Conservation (phyloP, 2,888 invertebrate genomes). For the Diaperis boleti region DNA sequence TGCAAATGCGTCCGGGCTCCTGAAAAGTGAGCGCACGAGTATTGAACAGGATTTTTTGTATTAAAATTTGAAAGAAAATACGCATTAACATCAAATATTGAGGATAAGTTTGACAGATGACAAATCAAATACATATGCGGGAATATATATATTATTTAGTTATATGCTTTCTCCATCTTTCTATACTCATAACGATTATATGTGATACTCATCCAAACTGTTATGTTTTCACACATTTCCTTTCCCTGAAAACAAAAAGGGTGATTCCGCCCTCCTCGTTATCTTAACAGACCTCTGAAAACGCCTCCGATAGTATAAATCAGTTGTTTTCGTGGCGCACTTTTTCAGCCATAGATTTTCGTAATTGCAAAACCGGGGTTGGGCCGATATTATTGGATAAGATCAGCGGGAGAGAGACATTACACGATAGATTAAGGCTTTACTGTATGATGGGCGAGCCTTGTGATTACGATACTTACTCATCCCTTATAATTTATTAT, state of each 20-base stretch:
- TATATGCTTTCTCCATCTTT: too few relatives aligned
- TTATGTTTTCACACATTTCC: not conserved
- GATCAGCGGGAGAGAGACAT: slow-evolving; percentile 56
- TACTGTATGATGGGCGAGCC: slow-evolving; percentile 54
- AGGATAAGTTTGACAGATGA: too few relatives aligned
- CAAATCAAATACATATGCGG: too few relatives aligned
- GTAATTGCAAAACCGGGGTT: slow-evolving; percentile 37
- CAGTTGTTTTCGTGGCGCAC: slow-evolving; percentile 22
- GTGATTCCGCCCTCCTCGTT: not conserved
- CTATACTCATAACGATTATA: too few relatives aligned
- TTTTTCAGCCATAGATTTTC: slow-evolving; percentile 20
- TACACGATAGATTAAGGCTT: slow-evolving; percentile 56
- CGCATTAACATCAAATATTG: too few relatives aligned
- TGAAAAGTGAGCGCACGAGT: too few relatives aligned
- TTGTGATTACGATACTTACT: slow-evolving; percentile 56
- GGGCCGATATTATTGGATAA: slow-evolving; percentile 45
- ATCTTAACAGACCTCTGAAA: slow-evolving; percentile 3
- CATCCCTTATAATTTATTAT: slow-evolving; percentile 52
- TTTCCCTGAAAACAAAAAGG: not conserved
- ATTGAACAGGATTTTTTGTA: too few relatives aligned
- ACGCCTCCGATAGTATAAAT: slow-evolving; percentile 11
- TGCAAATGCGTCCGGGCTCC: too few relatives aligned
- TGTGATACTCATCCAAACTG: too few relatives aligned
- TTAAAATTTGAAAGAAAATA: too few relatives aligned
- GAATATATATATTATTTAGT: too few relatives aligned